These are phyloP conservation scores for Babylonia areolata DNA, from an alignment of 1,140 invertebrate species.

Conservation along the genomic window DNA sequence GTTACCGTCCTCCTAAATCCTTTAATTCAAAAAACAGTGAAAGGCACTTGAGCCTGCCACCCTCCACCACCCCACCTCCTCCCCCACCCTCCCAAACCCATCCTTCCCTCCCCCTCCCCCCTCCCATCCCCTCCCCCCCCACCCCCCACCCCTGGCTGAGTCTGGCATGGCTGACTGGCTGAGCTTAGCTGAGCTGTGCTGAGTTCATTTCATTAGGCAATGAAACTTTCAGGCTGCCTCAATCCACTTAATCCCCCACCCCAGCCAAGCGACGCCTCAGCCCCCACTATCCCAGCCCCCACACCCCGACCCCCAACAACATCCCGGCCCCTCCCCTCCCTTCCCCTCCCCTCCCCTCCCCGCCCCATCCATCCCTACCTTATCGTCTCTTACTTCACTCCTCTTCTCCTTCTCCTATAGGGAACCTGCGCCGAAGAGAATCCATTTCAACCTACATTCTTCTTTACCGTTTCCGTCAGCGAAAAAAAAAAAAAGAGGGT, in stretches of 20 bases:
- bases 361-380: not conserved
- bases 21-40: constrained; percentile 16
- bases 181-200: not conserved
- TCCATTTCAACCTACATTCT: not conserved
- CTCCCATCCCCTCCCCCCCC: not conserved
- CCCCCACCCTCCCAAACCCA: not conserved
- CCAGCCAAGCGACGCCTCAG: too few species aligned
- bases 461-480: not conserved
- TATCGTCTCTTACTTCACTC: not conserved
- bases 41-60: not conserved
- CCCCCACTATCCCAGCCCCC: not conserved
- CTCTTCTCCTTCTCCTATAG: not conserved
- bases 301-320: not conserved
- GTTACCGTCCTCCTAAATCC: not conserved
- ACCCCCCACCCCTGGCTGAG: too few species aligned
- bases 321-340: not conserved
- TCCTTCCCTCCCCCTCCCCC: not conserved
- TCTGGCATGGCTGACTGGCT: not conserved
- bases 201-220: constrained; percentile 28
- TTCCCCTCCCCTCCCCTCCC: not conserved
- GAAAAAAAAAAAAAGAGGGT: not conserved
- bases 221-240: constrained; percentile 17
- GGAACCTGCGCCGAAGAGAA: not conserved
- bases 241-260: not conserved
- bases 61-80: not conserved